Conservation (phyloP, 1,140 invertebrate species). For the Whitmania pigra region DNA sequence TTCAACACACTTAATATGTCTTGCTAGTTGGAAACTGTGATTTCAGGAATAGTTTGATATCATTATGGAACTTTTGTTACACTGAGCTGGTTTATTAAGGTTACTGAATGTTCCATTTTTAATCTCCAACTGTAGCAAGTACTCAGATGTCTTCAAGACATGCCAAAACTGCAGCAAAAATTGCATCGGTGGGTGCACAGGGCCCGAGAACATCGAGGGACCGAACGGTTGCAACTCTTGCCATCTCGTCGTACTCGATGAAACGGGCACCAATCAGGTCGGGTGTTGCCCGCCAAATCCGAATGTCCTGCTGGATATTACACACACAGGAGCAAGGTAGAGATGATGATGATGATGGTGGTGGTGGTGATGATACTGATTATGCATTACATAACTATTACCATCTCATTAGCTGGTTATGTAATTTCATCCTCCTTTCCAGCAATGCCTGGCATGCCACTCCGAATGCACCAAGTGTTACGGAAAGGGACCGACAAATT, state of each 20-base stretch:
- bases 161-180: not conserved
- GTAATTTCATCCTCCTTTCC: not conserved
- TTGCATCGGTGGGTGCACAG: not conserved
- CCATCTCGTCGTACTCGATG: not conserved
- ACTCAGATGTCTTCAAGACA: not conserved
- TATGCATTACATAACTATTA: not conserved
- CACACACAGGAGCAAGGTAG: not conserved
- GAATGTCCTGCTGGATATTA: not conserved
- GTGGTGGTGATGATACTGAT: too few species aligned
- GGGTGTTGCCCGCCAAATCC: not conserved
- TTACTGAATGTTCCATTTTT: too few species aligned
- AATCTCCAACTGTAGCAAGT: not conserved
- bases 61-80: too few species aligned
- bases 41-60: not conserved
- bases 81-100: too few species aligned
- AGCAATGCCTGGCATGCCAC: slow-evolving; percentile 63
- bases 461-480: slow-evolving; percentile 66
- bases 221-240: not conserved
- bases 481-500: slow-evolving; percentile 64
- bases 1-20: not conserved
- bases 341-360: too few species aligned
- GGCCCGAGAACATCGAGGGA: not conserved
- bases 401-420: not conserved
- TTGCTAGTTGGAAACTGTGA: not conserved
- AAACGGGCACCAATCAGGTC: not conserved